Conservation (phyloP, 2,888 invertebrate genomes). For the Lepidonotus clava region DNA sequence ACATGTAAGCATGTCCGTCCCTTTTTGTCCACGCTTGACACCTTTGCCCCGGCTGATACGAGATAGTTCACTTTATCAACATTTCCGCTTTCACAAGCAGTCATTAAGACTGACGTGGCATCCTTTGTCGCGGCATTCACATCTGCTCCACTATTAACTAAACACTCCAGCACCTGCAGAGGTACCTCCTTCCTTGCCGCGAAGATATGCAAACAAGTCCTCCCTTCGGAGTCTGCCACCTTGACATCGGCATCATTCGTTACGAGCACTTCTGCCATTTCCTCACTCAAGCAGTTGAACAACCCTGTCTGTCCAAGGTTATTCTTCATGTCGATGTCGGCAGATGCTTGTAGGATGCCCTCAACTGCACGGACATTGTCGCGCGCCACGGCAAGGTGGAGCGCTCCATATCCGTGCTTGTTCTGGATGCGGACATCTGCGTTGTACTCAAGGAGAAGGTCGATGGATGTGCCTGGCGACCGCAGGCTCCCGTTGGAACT, state of each 20-base stretch:
- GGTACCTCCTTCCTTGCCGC: constrained; percentile 21
- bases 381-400: constrained; percentile 46
- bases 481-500: constrained; percentile 19
- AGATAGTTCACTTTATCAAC: constrained; percentile 46
- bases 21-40: background rate
- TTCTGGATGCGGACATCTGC: constrained; percentile 44
- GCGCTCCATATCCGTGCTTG: background rate
- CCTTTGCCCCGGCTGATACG: constrained; percentile 24
- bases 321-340: constrained; percentile 2
- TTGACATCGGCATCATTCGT: constrained; percentile 2
- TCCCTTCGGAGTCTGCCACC: background rate
- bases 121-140: constrained; percentile 7
- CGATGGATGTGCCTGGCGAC: background rate
- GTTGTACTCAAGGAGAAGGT: constrained; percentile 31
- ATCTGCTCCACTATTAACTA: background rate
- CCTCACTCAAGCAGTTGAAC: constrained; percentile 22
- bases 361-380: constrained; percentile 35
- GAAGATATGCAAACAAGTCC: constrained; percentile 13
- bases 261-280: constrained; percentile 34
- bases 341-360: background rate
- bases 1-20: constrained; percentile 46
- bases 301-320: background rate
- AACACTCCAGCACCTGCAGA: background rate
- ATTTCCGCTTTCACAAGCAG: constrained; percentile 32
- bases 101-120: constrained; percentile 11